phyloP scores from a whole-genome alignment of 2,113 vertebrate species.

The Aphelocoma coerulescens region DNA sequence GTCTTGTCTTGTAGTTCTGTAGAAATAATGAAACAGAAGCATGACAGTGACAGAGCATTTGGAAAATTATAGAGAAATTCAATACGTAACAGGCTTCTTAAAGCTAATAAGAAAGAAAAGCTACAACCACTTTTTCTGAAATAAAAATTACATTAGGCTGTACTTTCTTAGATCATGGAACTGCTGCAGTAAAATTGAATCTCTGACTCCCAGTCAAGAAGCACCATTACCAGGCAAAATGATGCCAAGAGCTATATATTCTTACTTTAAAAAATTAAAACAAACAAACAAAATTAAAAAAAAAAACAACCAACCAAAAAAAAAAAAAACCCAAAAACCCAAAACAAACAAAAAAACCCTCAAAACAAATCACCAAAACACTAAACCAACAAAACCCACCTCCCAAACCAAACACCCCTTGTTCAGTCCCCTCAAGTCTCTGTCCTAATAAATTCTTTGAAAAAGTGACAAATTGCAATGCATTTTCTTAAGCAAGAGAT shows the following conservation, averaged over 20 bases:
- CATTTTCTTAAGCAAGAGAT: neutral
- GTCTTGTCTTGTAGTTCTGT: neutral
- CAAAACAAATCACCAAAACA: neutral
- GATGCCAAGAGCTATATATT: neutral
- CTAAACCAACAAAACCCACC: rapidly evolving
- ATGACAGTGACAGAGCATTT: neutral
- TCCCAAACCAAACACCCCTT: neutral
- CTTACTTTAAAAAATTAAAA: neutral
- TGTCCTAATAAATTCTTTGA: neutral
- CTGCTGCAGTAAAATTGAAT: neutral
- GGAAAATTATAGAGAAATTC: neutral
- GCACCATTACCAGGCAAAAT: neutral
- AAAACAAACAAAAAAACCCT: neutral
- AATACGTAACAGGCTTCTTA: neutral
- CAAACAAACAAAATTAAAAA: neutral
- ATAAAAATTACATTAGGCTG: neutral
- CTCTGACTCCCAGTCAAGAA: neutral
- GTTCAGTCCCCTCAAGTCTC: neutral
- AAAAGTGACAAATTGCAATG: neutral
- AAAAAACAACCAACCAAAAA: neutral
- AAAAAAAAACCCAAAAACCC: neutral
- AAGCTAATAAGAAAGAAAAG: neutral
- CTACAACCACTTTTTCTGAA: neutral
- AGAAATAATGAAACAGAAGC: neutral
- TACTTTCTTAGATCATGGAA: neutral